These are phyloP conservation scores for Diprion similis DNA, from an alignment of 1,140 invertebrate species.

Conservation along the genomic window DNA sequence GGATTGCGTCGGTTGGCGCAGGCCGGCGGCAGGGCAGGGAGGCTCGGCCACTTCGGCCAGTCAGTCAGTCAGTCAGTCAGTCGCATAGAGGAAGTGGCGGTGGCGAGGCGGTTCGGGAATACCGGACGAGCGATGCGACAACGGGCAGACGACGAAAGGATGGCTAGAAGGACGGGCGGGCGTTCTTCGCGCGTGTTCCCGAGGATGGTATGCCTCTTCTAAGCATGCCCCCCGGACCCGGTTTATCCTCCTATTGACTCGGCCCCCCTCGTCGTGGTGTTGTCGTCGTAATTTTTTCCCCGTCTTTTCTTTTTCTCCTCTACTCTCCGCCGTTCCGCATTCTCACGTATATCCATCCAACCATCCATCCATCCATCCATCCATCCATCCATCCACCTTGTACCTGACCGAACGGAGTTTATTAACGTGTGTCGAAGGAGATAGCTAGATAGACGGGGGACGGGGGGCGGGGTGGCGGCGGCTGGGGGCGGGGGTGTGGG, in stretches of 20 bases:
- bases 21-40: constrained; percentile 1
- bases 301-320: too few species aligned
- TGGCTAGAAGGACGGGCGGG: neutral
- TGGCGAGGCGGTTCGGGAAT: neutral
- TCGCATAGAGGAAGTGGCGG: constrained; percentile 27
- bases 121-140: neutral
- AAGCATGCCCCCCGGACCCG: constrained; percentile 1
- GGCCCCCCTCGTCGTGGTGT: too few species aligned
- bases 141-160: neutral
- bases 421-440: too few species aligned
- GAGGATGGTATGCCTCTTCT: neutral
- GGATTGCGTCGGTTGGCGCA: constrained; percentile 15
- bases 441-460: neutral
- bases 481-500: neutral
- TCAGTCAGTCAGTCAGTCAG: constrained; percentile 16
- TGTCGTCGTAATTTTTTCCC: too few species aligned
- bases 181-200: neutral
- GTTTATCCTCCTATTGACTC: neutral
- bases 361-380: too few species aligned
- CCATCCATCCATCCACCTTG: too few species aligned
- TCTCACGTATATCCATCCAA: too few species aligned
- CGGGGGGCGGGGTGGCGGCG: neutral
- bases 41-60: neutral
- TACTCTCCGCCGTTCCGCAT: too few species aligned
- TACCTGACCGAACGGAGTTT: too few species aligned